These are phyloP conservation scores for Sturnira hondurensis DNA, from an alignment of 2,113 vertebrate genomes.

Conservation along the genomic window DNA sequence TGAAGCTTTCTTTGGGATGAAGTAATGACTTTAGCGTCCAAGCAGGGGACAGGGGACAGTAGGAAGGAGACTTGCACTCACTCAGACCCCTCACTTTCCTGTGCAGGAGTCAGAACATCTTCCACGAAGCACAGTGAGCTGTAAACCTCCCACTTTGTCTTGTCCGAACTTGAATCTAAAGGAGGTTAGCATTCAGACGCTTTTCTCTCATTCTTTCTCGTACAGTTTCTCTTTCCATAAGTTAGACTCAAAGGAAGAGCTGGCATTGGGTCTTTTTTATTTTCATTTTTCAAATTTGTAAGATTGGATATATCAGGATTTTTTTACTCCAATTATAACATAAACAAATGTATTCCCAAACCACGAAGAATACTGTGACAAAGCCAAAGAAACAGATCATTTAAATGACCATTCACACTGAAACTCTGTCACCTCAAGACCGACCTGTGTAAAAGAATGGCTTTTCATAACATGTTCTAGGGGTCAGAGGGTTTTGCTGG, in stretches of 20 bases:
- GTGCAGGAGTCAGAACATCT: neutral
- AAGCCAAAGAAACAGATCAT: neutral
- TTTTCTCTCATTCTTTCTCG: neutral
- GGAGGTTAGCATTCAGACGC: neutral
- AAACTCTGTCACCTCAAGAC: neutral
- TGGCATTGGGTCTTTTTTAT: neutral
- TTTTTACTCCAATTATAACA: neutral
- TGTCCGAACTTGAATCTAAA: slow-evolving; percentile 3
- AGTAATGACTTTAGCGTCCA: neutral
- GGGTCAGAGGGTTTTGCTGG: neutral
- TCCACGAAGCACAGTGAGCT: neutral
- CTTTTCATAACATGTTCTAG: neutral
- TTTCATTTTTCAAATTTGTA: neutral
- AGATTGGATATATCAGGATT: neutral
- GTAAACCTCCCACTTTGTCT: neutral
- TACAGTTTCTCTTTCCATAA: neutral
- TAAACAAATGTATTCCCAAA: neutral
- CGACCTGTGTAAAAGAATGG: neutral
- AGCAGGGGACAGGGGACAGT: neutral
- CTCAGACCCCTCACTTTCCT: neutral
- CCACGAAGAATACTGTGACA: neutral
- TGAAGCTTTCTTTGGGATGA: neutral
- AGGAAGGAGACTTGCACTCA: neutral
- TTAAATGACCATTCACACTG: neutral
- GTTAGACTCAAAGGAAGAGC: neutral